Base-by-base conservation (phyloP, 2,113 vertebrate genomes). In the Ammodytes marinus region DNA sequence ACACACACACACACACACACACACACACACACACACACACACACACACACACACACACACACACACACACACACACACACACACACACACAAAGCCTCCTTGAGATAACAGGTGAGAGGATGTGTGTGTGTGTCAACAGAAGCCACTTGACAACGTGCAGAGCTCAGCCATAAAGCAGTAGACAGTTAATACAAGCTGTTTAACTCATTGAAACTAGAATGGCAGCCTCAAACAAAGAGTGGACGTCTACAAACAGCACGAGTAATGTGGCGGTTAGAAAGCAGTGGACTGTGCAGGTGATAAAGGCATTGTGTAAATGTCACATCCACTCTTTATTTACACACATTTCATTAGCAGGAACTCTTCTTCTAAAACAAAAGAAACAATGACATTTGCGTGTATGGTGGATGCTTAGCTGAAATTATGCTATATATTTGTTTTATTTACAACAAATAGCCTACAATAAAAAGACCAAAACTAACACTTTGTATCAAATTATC, bases 81-180 rank as follows among this genome's bases (percentile, higher is more conserved):
- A 68, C 43, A 60, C 42, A 47, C 40, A 46, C 53, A 4, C 52
- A 6, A 42, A n/a, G 8, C n/a, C 12, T 52, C 10, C 55, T 45
- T 27, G 40, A 46, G 19, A 57, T 71, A 40, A 47, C 42, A 70
- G 5, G 8, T 55, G 6, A 60, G 35, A 19, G 55, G 55, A 49
- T 42, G 42, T n/a, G 42, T 6, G 70, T 19, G 42, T 49, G n/a
- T 54, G 77, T 63, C 54, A 72, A 49, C 82, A 69, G 65, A 39
- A 73, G 77, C 39, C 27, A 49, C 42, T 77, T 77, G 59, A 82
- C 64, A 54, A 57, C 77, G 35, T 47, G 17, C 52, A 50, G 17
- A 67, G 64, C 65, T 52, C 4, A 0, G 73, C 67, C 79, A 40
- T 86, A 78, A 91, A 84, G 13, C 83, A 75, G 57, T 55, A 85